A percentile compares a stretch with the other conserved stretches of the same genome.
These are phyloP conservation scores for Sipha flava DNA, from an alignment of 1,140 invertebrate genomes.

Conservation along the genomic window DNA sequence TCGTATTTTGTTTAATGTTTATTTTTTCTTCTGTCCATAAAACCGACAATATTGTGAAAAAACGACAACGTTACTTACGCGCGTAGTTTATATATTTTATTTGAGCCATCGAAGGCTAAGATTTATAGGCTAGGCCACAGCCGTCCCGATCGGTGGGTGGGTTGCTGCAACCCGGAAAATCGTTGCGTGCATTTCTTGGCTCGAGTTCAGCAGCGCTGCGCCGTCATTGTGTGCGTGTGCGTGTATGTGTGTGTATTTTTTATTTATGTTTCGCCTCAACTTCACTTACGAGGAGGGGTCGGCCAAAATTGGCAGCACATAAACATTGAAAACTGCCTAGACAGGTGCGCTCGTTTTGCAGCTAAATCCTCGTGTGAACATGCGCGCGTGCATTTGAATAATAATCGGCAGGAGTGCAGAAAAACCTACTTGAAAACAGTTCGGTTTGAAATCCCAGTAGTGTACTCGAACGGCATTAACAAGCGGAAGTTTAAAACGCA, in stretches of 20 bases:
- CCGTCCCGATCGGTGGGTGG: background rate
- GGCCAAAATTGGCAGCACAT: background rate
- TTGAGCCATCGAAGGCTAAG: background rate
- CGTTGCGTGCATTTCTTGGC: background rate
- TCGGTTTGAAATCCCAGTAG: too few species aligned
- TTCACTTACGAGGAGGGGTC: background rate
- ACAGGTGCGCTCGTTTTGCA: background rate
- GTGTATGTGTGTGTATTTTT: background rate
- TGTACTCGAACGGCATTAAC: too few species aligned
- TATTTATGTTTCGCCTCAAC: background rate
- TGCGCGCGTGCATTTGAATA: background rate
- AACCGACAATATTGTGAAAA: background rate
- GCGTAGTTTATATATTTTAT: background rate
- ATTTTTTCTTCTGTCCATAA: background rate
- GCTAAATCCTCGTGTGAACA: background rate
- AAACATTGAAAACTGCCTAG: background rate
- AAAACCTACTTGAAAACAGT: background rate
- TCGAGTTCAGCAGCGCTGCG: background rate
- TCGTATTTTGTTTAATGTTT: background rate
- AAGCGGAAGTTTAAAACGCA: background rate
- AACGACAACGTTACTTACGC: background rate
- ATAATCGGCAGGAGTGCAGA: background rate
- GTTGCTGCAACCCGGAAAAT: constrained; percentile 1
- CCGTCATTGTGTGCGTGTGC: background rate
- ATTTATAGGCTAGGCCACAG: background rate